Conservation (phyloP, 1,140 invertebrate genomes). For the Drosophila hydei region DNA sequence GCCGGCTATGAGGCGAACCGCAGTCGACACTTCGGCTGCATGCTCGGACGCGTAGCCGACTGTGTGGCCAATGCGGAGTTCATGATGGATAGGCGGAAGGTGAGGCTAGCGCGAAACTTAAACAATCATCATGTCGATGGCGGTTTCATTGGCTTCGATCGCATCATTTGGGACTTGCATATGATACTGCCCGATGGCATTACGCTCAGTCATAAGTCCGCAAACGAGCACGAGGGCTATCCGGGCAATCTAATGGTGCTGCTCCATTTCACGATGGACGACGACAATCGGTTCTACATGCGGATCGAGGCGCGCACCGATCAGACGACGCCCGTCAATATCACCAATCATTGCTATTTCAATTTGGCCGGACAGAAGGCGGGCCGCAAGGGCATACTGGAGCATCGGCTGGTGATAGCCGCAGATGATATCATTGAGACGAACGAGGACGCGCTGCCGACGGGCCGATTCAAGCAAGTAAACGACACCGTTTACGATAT, state of each 20-base stretch:
- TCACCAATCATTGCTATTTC: slow-evolving; percentile 97
- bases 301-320: slow-evolving; percentile 89
- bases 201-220: slow-evolving; percentile 88
- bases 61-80: slow-evolving; percentile 90
- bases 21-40: slow-evolving; percentile 92
- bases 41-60: slow-evolving; percentile 94
- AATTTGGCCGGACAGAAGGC: slow-evolving; percentile 93
- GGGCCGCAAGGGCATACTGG: slow-evolving; percentile 86
- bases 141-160: slow-evolving; percentile 93
- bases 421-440: slow-evolving; percentile 91
- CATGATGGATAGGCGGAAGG: slow-evolving; percentile 87
- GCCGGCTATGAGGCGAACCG: slow-evolving; percentile 84
- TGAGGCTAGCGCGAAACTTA: slow-evolving; percentile 89
- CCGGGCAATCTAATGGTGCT: slow-evolving; percentile 90
- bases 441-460: slow-evolving; percentile 89
- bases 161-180: slow-evolving; percentile 87
- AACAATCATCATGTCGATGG: slow-evolving; percentile 92
- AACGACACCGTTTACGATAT: slow-evolving; percentile 89
- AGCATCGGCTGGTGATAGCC: slow-evolving; percentile 90
- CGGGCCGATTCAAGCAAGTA: slow-evolving; percentile 88
- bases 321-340: slow-evolving; percentile 92
- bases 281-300: slow-evolving; percentile 89
- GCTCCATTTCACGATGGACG: slow-evolving; percentile 89
- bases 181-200: slow-evolving; percentile 74
- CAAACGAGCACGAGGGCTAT: slow-evolving; percentile 93